Evolutionary conservation across 2,113 vertebrate genomes (phyloP), one percentile per base, ranked within the genome.

Genomic region (Turdus rufiventris): DNA sequence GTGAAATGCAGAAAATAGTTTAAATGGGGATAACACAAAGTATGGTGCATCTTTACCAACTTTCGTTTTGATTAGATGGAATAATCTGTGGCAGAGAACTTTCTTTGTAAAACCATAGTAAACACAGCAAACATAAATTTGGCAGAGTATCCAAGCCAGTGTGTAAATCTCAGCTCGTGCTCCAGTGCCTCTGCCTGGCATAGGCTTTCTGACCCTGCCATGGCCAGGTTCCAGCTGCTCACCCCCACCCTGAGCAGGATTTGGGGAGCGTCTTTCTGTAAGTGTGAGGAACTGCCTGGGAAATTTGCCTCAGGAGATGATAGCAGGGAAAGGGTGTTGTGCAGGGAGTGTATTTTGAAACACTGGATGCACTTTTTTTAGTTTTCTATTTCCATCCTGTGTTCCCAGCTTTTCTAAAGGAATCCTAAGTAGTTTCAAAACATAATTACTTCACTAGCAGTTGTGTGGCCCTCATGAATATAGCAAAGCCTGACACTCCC

Each of bases 391-490:
- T 96, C 76, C 29, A 67, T 94, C 61, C 50, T 33, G 17, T 48
- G 53, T 93, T 92, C 82, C 85, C 4, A 0, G 79, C 71, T 92
- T 91, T 88, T 91, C 56, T 91, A 54, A 85, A 96, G 68, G 79
- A 82, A 57, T 91, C 82, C 76, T 71, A 78, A 93, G 90, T 88
- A 29, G 88, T 90, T 95, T 94, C 72, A 71, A 90, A 97, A 88
- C 91, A 73, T 82, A 86, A 86, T 88, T 18, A 93, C 68, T 94
- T 89, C 92, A 74, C 61, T 81, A 65, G 79, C 88, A 84, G 56
- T 86, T 93, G 85, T 91, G 82, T 86, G 76, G 76, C 75, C 40
- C 56, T 95, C 78, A 47, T 95, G 94, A 93, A 81, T 94, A 80
- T 45, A 60, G 75, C 42, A 20, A 94, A 96, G 72, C 58, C 82